These are phyloP conservation scores for Calliphora vicina DNA, from an alignment of 1,140 invertebrate genomes.

Conservation along the genomic window DNA sequence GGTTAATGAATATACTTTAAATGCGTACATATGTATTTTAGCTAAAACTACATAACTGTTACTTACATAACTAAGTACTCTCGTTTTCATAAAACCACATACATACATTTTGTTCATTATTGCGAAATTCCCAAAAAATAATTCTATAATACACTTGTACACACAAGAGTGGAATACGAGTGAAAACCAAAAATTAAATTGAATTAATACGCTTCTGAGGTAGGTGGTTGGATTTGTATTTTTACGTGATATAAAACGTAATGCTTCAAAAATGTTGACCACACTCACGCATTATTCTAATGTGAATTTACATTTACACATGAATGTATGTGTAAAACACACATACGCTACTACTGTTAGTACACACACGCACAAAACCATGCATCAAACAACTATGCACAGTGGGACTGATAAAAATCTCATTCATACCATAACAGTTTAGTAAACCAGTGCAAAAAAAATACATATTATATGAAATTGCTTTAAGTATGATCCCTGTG, in stretches of 20 bases:
- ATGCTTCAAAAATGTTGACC: background rate
- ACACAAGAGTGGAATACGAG: background rate
- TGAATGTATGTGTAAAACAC: too few species aligned
- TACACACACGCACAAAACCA: background rate
- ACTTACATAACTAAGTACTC: too few species aligned
- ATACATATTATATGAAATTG: too few species aligned
- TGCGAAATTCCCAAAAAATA: background rate
- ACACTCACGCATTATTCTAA: background rate
- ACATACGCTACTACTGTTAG: background rate
- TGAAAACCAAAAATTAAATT: background rate
- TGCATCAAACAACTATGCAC: background rate
- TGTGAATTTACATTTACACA: background rate
- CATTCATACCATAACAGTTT: too few species aligned
- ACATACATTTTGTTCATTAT: background rate
- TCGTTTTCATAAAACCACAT: background rate
- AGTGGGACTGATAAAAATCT: background rate
- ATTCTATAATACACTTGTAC: too few species aligned
- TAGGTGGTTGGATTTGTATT: background rate
- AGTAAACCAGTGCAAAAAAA: too few species aligned
- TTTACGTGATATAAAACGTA: background rate
- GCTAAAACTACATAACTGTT: background rate
- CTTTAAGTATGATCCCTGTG: too few species aligned
- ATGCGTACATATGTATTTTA: too few species aligned
- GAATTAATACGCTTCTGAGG: background rate
- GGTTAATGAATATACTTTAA: too few species aligned